Conservation (phyloP, 2,888 invertebrate species). For the Pristionchus japonicus region DNA sequence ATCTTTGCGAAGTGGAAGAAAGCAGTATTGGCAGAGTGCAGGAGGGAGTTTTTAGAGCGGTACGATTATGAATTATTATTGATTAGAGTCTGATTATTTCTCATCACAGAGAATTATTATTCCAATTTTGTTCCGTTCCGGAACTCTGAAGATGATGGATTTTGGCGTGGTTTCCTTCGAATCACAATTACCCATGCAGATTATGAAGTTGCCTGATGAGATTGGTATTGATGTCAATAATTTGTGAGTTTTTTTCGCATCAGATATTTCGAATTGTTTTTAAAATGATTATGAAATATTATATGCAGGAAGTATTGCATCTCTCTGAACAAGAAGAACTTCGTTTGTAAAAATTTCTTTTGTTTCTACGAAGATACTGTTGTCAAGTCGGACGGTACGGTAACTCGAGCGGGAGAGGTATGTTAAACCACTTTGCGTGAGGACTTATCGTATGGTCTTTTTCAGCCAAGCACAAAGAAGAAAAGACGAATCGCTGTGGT, state of each 20-base stretch:
- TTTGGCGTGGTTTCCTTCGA: not conserved
- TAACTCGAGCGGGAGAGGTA: not conserved
- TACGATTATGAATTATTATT: not conserved
- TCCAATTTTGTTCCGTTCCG: not conserved
- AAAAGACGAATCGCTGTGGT: not conserved
- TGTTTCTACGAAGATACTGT: not conserved
- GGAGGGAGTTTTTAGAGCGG: not conserved
- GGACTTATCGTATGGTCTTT: not conserved
- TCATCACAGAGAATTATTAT: not conserved
- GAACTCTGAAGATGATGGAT: not conserved
- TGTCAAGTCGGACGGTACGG: not conserved
- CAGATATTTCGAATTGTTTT: not conserved
- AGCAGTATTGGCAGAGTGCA: not conserved
- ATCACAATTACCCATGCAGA: not conserved
- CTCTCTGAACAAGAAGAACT: not conserved
- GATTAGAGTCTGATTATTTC: not conserved
- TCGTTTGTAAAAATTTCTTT: not conserved
- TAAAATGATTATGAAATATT: not conserved
- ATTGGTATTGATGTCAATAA: too few species aligned
- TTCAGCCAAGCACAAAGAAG: not conserved
- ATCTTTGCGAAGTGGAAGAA: not conserved
- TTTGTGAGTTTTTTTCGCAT: too few species aligned
- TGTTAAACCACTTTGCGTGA: too few species aligned
- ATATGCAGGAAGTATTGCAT: not conserved
- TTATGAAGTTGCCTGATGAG: too few species aligned